These are phyloP conservation scores for Sapayoa aenigma DNA, from an alignment of 2,113 vertebrate species.

Conservation along the genomic window DNA sequence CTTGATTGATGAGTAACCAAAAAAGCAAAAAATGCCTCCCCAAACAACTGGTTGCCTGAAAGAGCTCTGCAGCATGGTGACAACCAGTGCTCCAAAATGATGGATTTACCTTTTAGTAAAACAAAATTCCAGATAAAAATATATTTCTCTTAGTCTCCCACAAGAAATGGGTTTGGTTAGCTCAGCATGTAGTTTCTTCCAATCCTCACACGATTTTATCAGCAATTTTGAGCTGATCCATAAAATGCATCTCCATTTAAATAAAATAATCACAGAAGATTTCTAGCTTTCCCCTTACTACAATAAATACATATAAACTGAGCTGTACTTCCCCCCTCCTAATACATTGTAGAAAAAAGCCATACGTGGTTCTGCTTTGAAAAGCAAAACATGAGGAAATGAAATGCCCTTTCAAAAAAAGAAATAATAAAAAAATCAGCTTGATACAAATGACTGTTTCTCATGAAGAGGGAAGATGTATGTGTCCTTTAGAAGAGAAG, in stretches of 20 bases:
- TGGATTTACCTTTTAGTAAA: constrained; percentile 60
- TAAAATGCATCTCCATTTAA: not conserved
- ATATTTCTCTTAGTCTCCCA: constrained; percentile 7
- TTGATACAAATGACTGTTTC: not conserved
- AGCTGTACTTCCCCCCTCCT: not conserved
- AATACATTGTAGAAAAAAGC: not conserved
- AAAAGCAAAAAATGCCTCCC: constrained; percentile 18
- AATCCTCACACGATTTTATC: not conserved
- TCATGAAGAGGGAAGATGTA: not conserved
- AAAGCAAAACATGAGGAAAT: not conserved
- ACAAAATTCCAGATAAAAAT: constrained; percentile 61
- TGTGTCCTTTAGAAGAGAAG: not conserved
- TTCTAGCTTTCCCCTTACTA: not conserved
- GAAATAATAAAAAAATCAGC: not conserved
- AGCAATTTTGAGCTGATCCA: constrained; percentile 1
- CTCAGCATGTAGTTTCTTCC: constrained; percentile 4
- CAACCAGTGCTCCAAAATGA: constrained; percentile 52
- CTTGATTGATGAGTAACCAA: constrained; percentile 62
- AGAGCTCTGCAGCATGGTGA: constrained; percentile 7
- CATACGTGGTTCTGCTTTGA: not conserved
- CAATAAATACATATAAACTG: not conserved
- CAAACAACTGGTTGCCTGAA: constrained; percentile 21
- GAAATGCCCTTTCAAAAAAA: not conserved
- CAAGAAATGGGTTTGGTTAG: constrained; percentile 35
- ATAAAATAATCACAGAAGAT: not conserved